These are phyloP conservation scores for Onychomys arenicola DNA, from an alignment of 2,797 vertebrate genomes.

Conservation along the genomic window DNA sequence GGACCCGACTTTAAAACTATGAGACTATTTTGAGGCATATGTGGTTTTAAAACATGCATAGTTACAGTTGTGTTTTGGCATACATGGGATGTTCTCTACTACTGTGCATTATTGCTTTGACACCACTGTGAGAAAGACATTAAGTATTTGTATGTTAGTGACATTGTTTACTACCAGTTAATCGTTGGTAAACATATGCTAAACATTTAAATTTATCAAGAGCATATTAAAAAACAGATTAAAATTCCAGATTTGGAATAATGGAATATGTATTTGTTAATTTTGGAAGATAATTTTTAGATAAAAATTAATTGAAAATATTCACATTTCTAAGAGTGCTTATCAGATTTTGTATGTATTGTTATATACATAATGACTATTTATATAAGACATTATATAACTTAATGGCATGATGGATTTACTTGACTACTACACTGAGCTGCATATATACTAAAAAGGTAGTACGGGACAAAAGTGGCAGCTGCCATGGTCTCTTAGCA, in stretches of 20 bases:
- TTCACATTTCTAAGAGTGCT: constrained; percentile 53
- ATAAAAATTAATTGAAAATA: neutral
- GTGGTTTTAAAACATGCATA: constrained; percentile 24
- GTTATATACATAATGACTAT: neutral
- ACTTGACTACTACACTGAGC: neutral
- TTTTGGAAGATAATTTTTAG: constrained; percentile 28
- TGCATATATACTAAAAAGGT: neutral
- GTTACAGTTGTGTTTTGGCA: constrained; percentile 32
- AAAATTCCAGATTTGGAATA: constrained; percentile 65
- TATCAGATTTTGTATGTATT: constrained; percentile 8
- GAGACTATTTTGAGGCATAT: neutral
- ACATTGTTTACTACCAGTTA: neutral
- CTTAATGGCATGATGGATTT: neutral
- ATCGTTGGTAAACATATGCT: constrained; percentile 4
- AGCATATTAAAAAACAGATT: constrained; percentile 44
- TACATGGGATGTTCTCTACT: neutral
- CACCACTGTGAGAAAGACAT: neutral
- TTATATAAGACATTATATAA: neutral
- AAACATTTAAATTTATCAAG: constrained; percentile 46
- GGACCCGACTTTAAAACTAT: constrained; percentile 25
- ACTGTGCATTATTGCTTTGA: constrained; percentile 39
- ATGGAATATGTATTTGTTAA: constrained; percentile 38
- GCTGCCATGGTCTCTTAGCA: neutral
- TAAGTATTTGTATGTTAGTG: constrained; percentile 22
- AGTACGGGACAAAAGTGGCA: neutral